Conservation (phyloP, 2,888 invertebrate species). For the Callimorpha dominula region DNA sequence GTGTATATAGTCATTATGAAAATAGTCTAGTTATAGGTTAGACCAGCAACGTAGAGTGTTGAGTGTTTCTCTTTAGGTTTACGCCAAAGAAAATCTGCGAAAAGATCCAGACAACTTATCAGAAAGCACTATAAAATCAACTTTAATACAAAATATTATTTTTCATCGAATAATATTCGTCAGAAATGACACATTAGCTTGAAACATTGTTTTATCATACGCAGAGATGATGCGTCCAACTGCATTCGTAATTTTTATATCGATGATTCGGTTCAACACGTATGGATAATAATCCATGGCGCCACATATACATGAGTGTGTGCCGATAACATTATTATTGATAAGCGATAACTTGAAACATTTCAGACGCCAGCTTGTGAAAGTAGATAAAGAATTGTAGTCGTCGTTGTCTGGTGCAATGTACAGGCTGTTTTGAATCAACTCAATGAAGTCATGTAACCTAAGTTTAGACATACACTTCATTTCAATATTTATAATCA, state of each 20-base stretch:
- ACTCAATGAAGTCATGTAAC: neutral
- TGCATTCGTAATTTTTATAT: constrained; percentile 9
- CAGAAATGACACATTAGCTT: neutral
- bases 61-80: neutral
- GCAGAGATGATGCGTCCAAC: neutral
- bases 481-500: neutral
- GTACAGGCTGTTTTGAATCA: constrained; percentile 9
- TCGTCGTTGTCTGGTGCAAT: constrained; percentile 23
- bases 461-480: neutral
- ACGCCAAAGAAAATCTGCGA: neutral
- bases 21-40: no score
- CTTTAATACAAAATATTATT: neutral
- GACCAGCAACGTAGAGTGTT: no score
- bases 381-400: constrained; percentile 44
- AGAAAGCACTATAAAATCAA: neutral
- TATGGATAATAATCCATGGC: constrained; percentile 48
- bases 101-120: no score
- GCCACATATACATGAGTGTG: constrained; percentile 59
- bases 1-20: no score
- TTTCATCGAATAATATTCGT: neutral
- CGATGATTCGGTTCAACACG: constrained; percentile 10
- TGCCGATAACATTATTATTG: constrained; percentile 53
- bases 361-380: constrained; percentile 45
- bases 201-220: neutral
- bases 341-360: constrained; percentile 55